phyloP scores from a whole-genome alignment of 2,797 vertebrate genomes.

The Phataginus tetradactyla region DNA sequence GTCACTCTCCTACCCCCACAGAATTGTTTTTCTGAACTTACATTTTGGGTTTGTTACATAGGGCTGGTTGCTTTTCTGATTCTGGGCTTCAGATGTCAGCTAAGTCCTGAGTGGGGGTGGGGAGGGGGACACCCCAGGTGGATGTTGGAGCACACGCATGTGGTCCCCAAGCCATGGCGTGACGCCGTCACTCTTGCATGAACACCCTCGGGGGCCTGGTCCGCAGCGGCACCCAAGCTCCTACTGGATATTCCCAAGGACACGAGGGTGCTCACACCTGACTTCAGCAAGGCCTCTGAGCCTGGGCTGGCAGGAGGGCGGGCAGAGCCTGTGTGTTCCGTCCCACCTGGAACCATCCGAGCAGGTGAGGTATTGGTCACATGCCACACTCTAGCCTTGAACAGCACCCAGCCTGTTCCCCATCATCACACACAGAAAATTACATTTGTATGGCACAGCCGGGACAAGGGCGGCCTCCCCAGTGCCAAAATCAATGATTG shows the following conservation, averaged over 20 bases:
- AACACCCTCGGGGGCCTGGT: background rate
- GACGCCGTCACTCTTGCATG: rapidly evolving
- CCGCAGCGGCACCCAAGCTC: background rate
- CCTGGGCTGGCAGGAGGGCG: background rate
- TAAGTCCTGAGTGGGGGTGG: background rate
- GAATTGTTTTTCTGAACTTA: background rate
- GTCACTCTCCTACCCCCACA: no score
- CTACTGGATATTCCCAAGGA: background rate
- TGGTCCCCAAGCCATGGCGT: rapidly evolving
- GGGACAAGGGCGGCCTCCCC: background rate
- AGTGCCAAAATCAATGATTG: background rate
- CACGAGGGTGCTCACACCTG: rapidly evolving
- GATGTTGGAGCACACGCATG: rapidly evolving
- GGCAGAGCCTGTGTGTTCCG: background rate
- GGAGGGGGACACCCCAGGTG: background rate
- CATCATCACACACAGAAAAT: background rate
- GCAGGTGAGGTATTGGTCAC: rapidly evolving
- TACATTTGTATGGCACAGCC: background rate
- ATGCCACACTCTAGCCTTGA: rapidly evolving
- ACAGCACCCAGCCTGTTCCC: background rate
- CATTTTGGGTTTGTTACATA: background rate
- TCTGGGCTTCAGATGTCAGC: background rate
- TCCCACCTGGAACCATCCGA: background rate
- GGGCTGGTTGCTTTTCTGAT: background rate
- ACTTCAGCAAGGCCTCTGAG: background rate